Base-by-base conservation (phyloP, 2,888 invertebrate species). In the Linnaemya tessellans region DNA sequence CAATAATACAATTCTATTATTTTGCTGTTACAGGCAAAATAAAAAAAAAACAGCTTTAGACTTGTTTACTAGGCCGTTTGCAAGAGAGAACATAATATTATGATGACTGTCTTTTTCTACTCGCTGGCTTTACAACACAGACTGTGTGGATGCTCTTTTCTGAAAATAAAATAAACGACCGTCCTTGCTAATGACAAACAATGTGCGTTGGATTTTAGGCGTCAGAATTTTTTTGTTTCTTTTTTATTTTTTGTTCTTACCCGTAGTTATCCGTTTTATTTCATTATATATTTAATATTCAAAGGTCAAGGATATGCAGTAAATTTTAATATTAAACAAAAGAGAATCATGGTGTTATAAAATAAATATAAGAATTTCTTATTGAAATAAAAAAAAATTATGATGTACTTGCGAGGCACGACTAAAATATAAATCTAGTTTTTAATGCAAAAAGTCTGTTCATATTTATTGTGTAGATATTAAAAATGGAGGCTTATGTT, bases 111-210 rank as follows among this genome's bases (percentile, higher is more conserved):
- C 62, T 56, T 70, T 35, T 46, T 49, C 8, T n/a, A 22, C 10
- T 30, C 25, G 4, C n/a, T 9, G 41, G 8, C 43, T 13, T 15
- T 41, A 41, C 0, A 43, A 30, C 38, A 25, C 15, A 54, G 43
- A 54, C 22, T 60, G 35, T 46, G 5, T 4, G 46, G 1, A 11
- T 18, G 13, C 15, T 15, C n/a, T 41, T 30, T 13, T 13, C 7
- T 41, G 13, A 18, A 43, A 71, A 10, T 20, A 56, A 80, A 71
- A 84, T 75, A 80, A n/a, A 43, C n/a, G 43, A 67, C 30, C 62
- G 60, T 43, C 77, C 71, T 73, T 84, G 77, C 54, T 80, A 73
- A 73, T 77, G 73, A 71, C 75, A 77, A 77, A 67, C 60, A 84
- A 80, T 73, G 22, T 60, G 20, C 54, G 18, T 15, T 80, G 49